phyloP scores from a whole-genome alignment of 2,888 invertebrate species.

The Parnassius orleans region DNA sequence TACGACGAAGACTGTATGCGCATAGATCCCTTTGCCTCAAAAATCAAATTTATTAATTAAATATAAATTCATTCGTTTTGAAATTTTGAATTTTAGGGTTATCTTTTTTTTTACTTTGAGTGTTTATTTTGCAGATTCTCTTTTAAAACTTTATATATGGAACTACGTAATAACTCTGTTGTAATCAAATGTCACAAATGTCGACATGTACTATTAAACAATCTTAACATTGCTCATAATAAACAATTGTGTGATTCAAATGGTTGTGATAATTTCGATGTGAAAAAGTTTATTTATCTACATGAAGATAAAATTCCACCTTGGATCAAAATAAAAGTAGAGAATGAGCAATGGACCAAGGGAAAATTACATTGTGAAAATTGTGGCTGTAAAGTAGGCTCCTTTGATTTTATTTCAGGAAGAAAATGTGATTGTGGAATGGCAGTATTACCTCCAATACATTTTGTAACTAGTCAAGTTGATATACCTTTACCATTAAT shows the following conservation, averaged over 20 bases:
- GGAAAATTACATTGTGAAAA: slow-evolving; percentile 84
- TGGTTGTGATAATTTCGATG: slow-evolving; percentile 54
- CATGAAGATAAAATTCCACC: slow-evolving; percentile 78
- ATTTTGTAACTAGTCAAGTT: slow-evolving; percentile 83
- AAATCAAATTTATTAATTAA: too few species aligned
- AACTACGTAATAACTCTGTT: slow-evolving; percentile 18
- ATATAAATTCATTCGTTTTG: too few species aligned
- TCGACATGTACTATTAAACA: slow-evolving; percentile 54
- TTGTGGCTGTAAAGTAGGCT: slow-evolving; percentile 83
- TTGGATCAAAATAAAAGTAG: slow-evolving; percentile 79
- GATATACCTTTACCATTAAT: slow-evolving; percentile 64
- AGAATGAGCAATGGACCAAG: slow-evolving; percentile 82
- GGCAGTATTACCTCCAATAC: slow-evolving; percentile 79
- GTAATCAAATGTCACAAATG: slow-evolving; percentile 73
- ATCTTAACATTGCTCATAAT: slow-evolving; percentile 37
- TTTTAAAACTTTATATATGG: background rate
- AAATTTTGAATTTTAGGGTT: too few species aligned
- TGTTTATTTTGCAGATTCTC: background rate
- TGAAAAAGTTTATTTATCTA: slow-evolving; percentile 69
- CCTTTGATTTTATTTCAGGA: slow-evolving; percentile 84
- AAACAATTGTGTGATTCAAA: slow-evolving; percentile 41
- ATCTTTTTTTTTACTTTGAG: too few species aligned
- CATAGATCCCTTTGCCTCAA: too few species aligned
- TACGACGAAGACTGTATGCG: too few species aligned
- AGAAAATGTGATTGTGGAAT: slow-evolving; percentile 82